These are phyloP conservation scores for Merops nubicus DNA, from an alignment of 2,113 vertebrate species.

Conservation along the genomic window DNA sequence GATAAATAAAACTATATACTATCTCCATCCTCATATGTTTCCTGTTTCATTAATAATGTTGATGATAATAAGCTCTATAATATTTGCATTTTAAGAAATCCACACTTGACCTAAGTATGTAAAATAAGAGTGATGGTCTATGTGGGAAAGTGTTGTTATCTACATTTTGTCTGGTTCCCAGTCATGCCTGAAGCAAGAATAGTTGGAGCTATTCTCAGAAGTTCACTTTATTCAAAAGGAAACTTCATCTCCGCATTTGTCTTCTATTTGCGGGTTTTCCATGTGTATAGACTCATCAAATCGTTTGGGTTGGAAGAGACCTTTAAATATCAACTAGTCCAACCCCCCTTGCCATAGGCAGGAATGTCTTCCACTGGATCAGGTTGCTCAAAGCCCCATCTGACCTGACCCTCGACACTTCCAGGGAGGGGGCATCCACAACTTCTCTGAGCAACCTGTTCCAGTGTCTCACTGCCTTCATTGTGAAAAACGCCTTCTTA, in stretches of 20 bases:
- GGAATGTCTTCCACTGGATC: neutral
- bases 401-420: neutral
- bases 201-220: neutral
- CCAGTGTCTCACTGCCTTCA: neutral
- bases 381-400: neutral
- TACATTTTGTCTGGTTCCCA: neutral
- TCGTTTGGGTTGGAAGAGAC: neutral
- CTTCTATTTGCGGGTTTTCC: neutral
- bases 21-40: neutral
- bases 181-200: neutral
- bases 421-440: neutral
- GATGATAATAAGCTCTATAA: neutral
- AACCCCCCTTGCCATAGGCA: neutral
- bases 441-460: neutral
- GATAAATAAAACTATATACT: neutral
- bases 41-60: neutral
- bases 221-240: neutral
- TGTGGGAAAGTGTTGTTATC: neutral
- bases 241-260: neutral
- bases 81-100: neutral
- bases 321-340: neutral
- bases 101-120: neutral
- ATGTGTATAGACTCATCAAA: neutral
- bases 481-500: neutral
- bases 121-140: neutral